Conservation (phyloP, 2,113 vertebrate species). For the Nasalis larvatus region DNA sequence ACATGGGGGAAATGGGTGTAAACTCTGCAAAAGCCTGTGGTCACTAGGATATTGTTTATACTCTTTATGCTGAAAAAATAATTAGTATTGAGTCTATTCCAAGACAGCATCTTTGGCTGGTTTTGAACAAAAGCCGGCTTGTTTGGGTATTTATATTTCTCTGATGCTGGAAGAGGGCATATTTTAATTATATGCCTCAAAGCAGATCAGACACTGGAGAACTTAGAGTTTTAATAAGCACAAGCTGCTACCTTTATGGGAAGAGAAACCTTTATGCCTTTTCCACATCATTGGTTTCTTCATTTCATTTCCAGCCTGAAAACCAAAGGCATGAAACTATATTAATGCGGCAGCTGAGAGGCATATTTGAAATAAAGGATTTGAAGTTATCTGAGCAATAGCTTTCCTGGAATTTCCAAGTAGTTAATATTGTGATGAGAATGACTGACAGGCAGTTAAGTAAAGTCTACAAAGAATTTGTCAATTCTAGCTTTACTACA, state of each 20-base stretch:
- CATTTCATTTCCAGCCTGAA: conserved; percentile 39
- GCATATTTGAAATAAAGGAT: conserved; percentile 34
- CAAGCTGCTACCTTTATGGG: neutral
- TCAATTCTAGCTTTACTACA: neutral
- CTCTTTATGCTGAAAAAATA: neutral
- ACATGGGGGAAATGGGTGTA: neutral
- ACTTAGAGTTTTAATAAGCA: neutral
- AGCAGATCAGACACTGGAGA: neutral
- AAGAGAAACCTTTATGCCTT: neutral
- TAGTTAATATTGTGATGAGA: neutral
- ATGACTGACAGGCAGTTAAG: neutral
- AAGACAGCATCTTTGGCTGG: neutral
- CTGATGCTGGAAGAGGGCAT: neutral
- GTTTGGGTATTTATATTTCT: neutral
- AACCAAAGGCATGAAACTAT: neutral
- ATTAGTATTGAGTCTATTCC: neutral
- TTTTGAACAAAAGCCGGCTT: neutral
- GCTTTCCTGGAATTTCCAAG: neutral
- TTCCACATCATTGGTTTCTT: conserved; percentile 30
- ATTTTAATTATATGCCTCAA: conserved; percentile 39
- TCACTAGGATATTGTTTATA: neutral
- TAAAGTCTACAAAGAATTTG: neutral
- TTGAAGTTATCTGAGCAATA: neutral
- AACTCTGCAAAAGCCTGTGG: neutral
- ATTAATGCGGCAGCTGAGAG: neutral